phyloP scores from a whole-genome alignment of 2,888 invertebrate species.

The Lasioglossum pauxillum region DNA sequence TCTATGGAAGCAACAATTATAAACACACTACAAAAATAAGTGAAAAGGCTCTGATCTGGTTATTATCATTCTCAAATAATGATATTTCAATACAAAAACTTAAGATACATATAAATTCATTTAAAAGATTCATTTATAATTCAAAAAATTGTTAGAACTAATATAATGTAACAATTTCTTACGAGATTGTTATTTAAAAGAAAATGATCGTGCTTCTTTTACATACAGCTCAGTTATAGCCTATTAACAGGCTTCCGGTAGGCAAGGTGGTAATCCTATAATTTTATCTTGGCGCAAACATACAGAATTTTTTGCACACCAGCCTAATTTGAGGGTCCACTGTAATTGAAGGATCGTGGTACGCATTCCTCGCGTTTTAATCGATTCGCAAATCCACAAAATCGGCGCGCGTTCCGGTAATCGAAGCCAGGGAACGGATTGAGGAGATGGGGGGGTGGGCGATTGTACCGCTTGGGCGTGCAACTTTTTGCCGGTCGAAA shows the following conservation, averaged over 20 bases:
- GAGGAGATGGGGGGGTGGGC: neutral
- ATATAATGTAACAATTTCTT: too few species aligned
- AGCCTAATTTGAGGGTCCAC: neutral
- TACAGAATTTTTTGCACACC: neutral
- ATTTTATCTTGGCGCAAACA: neutral
- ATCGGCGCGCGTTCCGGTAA: neutral
- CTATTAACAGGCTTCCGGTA: too few species aligned
- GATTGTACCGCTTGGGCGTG: constrained; percentile 3
- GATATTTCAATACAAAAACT: neutral
- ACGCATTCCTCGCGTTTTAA: neutral
- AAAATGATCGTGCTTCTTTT: neutral
- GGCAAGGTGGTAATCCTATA: neutral
- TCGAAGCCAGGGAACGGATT: neutral
- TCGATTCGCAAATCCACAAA: constrained; percentile 31
- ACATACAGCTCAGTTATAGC: neutral
- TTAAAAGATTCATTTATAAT: too few species aligned
- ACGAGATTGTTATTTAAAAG: too few species aligned
- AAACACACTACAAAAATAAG: too few species aligned
- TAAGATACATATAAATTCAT: too few species aligned
- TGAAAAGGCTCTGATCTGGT: too few species aligned
- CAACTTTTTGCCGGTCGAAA: constrained; percentile 40
- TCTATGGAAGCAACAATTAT: too few species aligned
- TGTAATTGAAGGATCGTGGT: neutral
- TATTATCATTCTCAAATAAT: neutral
- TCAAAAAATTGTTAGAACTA: too few species aligned